phyloP scores from a whole-genome alignment of 64 coral and sea anemone genomes.

The Montipora efflorescens region DNA sequence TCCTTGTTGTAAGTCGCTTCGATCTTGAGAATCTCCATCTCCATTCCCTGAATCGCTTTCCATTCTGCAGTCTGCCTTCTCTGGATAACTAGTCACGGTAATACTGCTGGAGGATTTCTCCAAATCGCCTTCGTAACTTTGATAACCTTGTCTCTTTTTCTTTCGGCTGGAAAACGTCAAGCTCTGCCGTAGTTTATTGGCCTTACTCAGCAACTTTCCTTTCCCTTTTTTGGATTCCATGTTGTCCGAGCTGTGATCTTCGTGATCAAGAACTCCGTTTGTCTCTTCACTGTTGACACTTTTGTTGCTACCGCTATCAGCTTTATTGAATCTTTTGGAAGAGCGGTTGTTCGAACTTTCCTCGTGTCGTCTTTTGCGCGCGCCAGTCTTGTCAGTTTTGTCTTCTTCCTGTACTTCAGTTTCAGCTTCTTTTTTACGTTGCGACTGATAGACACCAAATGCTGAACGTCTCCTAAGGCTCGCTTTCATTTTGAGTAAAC shows the following conservation, averaged over 20 bases:
- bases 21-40: background rate
- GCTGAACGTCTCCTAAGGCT: conserved; percentile 54
- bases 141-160: conserved; percentile 74
- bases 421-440: conserved; percentile 36
- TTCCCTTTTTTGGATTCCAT: conserved; percentile 45
- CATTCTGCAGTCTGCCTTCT: background rate
- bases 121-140: conserved; percentile 38
- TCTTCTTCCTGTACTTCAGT: background rate
- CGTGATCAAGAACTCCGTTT: background rate
- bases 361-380: conserved; percentile 42
- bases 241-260: conserved; percentile 11
- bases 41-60: conserved; percentile 16
- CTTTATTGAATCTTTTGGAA: conserved; percentile 65
- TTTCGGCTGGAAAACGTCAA: conserved; percentile 79
- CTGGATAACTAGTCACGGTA: conserved; percentile 10
- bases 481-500: conserved; percentile 29
- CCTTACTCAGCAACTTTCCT: conserved; percentile 68
- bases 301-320: conserved; percentile 12
- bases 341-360: conserved; percentile 17
- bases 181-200: conserved; percentile 86
- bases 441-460: conserved; percentile 60
- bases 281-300: conserved; percentile 17
- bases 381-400: conserved; percentile 12
- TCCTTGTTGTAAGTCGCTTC: conserved; percentile 21
- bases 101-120: conserved; percentile 31